Evolutionary conservation across 2,113 vertebrate genomes (phyloP).

Genomic region (Struthidea cinerea): DNA sequence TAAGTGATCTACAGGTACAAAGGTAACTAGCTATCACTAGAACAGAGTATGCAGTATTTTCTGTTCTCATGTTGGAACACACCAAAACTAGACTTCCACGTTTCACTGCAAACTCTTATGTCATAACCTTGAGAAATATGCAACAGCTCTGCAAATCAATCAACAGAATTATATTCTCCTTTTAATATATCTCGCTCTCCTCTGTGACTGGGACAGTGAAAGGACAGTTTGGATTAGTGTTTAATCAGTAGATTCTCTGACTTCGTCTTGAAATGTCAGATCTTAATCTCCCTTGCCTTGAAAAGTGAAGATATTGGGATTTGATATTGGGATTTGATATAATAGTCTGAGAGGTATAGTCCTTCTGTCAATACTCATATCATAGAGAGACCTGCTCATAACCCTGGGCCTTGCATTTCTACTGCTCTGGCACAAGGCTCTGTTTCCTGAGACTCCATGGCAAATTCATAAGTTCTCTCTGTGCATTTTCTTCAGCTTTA

Average conservation of each 20-base stretch:
- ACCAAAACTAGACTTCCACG: not conserved
- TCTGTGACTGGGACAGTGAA: not conserved
- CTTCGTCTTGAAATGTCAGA: slow-evolving; percentile 50
- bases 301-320: slow-evolving; percentile 27
- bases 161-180: not conserved
- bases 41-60: not conserved
- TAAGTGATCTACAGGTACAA: not conserved
- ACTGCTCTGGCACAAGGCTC: not conserved
- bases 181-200: not conserved
- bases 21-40: not conserved
- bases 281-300: slow-evolving; percentile 33
- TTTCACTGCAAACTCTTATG: not conserved
- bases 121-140: slow-evolving; percentile 32
- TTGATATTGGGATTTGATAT: slow-evolving; percentile 6
- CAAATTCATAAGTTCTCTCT: not conserved
- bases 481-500: not conserved
- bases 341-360: not conserved
- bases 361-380: not conserved
- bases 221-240: slow-evolving; percentile 3
- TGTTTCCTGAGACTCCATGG: not conserved
- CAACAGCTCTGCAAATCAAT: slow-evolving; percentile 19
- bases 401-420: not conserved
- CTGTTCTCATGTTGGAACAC: not conserved
- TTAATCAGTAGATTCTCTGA: slow-evolving; percentile 39
- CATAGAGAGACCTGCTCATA: not conserved